phyloP scores from a whole-genome alignment of 2,888 invertebrate species.

The Prenolepis imparis region DNA sequence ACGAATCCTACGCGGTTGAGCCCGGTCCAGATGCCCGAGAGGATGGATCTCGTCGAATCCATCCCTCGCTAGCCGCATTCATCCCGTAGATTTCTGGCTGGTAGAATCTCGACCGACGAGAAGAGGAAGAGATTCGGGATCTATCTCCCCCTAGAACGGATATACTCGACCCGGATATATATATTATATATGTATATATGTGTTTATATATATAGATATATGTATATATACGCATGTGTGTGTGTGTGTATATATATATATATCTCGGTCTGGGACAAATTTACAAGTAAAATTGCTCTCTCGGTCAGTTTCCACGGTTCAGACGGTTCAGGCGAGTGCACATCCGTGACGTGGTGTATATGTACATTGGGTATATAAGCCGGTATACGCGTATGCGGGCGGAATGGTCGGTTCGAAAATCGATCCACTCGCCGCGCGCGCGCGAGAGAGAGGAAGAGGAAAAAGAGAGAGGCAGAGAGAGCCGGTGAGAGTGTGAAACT shows the following conservation, averaged over 20 bases:
- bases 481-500: constrained; percentile 67
- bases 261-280: constrained; percentile 63
- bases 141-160: constrained; percentile 45
- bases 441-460: constrained; percentile 3
- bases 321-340: constrained; percentile 50
- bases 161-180: constrained; percentile 43
- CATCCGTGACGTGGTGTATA: constrained; percentile 37
- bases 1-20: constrained; percentile 38
- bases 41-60: constrained; percentile 42
- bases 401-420: constrained; percentile 63
- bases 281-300: constrained; percentile 77
- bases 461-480: not conserved
- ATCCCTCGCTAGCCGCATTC: constrained; percentile 36
- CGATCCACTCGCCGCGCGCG: constrained; percentile 59
- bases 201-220: no score
- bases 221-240: not conserved
- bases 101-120: constrained; percentile 55
- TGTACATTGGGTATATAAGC: constrained; percentile 40
- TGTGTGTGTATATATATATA: constrained; percentile 24
- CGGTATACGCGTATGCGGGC: constrained; percentile 38
- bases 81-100: constrained; percentile 61
- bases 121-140: constrained; percentile 46
- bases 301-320: constrained; percentile 68
- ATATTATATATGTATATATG: not conserved
- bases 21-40: constrained; percentile 44